Conservation (phyloP, 2,888 invertebrate species). For the Caenorhabditis wallacei region DNA sequence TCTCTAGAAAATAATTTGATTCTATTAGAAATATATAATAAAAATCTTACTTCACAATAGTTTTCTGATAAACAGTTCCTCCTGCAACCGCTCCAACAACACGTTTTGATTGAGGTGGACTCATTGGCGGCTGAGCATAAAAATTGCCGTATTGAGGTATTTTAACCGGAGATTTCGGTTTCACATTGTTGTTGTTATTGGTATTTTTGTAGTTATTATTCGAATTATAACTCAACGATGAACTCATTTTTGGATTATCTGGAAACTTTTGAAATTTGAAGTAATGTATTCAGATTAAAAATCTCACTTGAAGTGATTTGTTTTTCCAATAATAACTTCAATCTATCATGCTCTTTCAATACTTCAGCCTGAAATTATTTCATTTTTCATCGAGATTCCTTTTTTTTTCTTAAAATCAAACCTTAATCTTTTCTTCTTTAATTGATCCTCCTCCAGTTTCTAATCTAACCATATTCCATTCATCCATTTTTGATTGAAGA, state of each 20-base stretch:
- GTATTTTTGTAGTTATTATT: neutral
- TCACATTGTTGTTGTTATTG: slow-evolving; percentile 46
- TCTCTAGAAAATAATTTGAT: neutral
- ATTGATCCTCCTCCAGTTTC: slow-evolving; percentile 57
- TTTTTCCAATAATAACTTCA: slow-evolving; percentile 35
- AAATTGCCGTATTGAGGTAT: slow-evolving; percentile 37
- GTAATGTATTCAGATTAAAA: neutral
- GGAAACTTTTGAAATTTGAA: neutral
- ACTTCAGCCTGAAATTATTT: slow-evolving; percentile 35
- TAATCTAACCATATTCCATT: slow-evolving; percentile 46
- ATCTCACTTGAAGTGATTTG: slow-evolving; percentile 15
- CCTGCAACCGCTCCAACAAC: slow-evolving; percentile 10
- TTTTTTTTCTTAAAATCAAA: neutral
- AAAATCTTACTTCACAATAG: neutral
- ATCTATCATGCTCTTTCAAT: slow-evolving; percentile 50
- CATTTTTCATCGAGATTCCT: neutral
- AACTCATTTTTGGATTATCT: slow-evolving; percentile 1
- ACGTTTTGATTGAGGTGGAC: slow-evolving; percentile 9
- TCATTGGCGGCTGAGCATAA: slow-evolving; percentile 8
- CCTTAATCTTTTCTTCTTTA: slow-evolving; percentile 53
- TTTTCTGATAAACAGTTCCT: slow-evolving; percentile 35
- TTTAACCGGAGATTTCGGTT: slow-evolving; percentile 38
- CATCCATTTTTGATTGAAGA: slow-evolving; percentile 45
- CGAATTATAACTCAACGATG: neutral
- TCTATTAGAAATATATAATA: neutral